These are phyloP conservation scores for Phengaris arion DNA, from an alignment of 2,888 invertebrate species.

Conservation along the genomic window DNA sequence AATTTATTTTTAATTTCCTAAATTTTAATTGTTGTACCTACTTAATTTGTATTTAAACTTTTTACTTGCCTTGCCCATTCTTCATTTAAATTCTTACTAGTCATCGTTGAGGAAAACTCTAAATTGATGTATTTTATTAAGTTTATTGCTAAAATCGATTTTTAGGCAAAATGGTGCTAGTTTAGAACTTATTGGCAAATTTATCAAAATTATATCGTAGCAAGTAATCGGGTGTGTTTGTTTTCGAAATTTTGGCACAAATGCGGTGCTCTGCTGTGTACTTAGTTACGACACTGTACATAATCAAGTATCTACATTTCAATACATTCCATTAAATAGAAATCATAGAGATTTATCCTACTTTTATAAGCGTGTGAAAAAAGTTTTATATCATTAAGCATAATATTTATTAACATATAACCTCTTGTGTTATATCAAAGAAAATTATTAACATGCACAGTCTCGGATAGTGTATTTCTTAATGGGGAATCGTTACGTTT, in stretches of 20 bases:
- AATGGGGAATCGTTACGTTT: constrained; percentile 79
- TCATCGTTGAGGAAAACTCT: constrained; percentile 47
- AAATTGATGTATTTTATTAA: constrained; percentile 37
- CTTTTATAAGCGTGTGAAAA: constrained; percentile 26
- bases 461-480: constrained; percentile 19
- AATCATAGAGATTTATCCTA: constrained; percentile 24
- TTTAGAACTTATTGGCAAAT: constrained; percentile 42
- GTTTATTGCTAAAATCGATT: constrained; percentile 41
- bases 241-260: constrained; percentile 39
- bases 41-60: background rate
- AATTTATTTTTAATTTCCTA: background rate
- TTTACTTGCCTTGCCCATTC: background rate
- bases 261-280: constrained; percentile 45
- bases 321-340: constrained; percentile 51
- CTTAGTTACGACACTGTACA: constrained; percentile 35
- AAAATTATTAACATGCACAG: constrained; percentile 22
- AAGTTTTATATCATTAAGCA: constrained; percentile 27
- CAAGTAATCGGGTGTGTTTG: constrained; percentile 39
- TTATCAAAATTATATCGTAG: constrained; percentile 34
- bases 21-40: constrained; percentile 4
- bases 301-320: constrained; percentile 38
- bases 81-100: constrained; percentile 50
- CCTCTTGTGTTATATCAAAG: constrained; percentile 25
- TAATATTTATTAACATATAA: constrained; percentile 33
- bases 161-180: constrained; percentile 50